Percentiles rank a stretch among this genome's conserved stretches.
Evolutionary conservation across 2,888 invertebrate genomes (phyloP).

Genomic region (Pristionchus fissidentatus): DNA sequence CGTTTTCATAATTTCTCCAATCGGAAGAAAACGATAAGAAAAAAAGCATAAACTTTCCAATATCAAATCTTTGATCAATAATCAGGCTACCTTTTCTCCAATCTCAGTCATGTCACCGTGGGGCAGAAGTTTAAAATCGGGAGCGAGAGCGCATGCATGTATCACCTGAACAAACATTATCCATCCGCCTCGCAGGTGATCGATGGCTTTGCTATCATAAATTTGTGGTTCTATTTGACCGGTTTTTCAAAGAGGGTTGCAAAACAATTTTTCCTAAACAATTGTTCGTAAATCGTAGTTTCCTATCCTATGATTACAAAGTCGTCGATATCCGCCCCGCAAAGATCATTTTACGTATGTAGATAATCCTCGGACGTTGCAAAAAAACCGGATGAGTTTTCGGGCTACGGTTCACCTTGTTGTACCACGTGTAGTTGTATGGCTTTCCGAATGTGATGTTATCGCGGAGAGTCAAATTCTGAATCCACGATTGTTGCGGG

Average conservation of each 20-base stretch:
- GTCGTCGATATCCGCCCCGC: too few species aligned
- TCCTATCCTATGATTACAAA: too few species aligned
- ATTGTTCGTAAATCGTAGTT: too few species aligned
- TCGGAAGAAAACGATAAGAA: too few species aligned
- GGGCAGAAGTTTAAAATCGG: conserved; percentile 90
- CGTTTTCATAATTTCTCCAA: not conserved
- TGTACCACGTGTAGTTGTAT: conserved; percentile 63
- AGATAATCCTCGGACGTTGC: too few species aligned
- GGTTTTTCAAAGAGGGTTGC: too few species aligned
- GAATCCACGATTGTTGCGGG: conserved; percentile 86
- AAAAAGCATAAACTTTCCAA: not conserved
- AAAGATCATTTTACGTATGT: too few species aligned
- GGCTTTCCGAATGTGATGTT: conserved; percentile 87
- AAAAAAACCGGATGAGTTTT: not conserved
- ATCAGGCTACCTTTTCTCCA: conserved; percentile 87
- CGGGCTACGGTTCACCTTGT: conserved; percentile 64
- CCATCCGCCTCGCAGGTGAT: not conserved
- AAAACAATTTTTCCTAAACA: too few species aligned
- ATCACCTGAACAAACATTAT: conserved; percentile 80
- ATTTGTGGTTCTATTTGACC: too few species aligned
- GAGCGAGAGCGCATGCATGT: conserved; percentile 89
- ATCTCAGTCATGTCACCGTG: conserved; percentile 97
- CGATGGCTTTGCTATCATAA: too few species aligned
- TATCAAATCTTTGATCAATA: not conserved
- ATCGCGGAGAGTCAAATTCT: conserved; percentile 81